A percentile compares a stretch with the other conserved stretches of the same genome.
Conservation (phyloP, 2,888 invertebrate species). For the Lithosia quadra region DNA sequence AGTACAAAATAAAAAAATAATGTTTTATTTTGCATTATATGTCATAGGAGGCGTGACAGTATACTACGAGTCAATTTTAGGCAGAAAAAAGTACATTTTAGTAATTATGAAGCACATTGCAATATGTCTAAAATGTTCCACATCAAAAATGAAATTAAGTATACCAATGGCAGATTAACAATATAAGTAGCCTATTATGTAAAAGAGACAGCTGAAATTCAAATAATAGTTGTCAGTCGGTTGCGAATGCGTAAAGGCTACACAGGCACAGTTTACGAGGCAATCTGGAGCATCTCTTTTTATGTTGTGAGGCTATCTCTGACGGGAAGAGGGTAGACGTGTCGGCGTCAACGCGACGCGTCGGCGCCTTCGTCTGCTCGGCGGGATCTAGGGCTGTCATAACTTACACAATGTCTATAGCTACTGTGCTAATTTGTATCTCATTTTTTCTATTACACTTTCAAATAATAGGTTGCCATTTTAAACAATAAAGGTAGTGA, state of each 20-base stretch:
- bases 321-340: constrained; percentile 71
- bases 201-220: constrained; percentile 26
- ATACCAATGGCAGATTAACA: background rate
- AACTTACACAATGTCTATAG: constrained; percentile 6
- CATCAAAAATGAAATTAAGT: background rate
- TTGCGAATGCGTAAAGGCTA: constrained; percentile 38
- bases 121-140: no score
- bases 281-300: constrained; percentile 74
- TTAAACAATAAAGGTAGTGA: background rate
- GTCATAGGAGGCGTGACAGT: no score
- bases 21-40: no score
- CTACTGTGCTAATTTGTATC: background rate
- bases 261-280: constrained; percentile 66
- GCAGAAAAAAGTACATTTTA: no score
- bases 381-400: constrained; percentile 35
- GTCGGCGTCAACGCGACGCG: constrained; percentile 73
- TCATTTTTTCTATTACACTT: background rate
- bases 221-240: constrained; percentile 32
- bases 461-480: background rate
- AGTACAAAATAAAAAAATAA: no score
- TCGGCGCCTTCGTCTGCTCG: constrained; percentile 45
- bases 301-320: constrained; percentile 60
- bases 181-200: constrained; percentile 5
- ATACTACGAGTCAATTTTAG: no score
- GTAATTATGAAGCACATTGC: no score